These are phyloP conservation scores for Platorchestia sp. DNA, from an alignment of 1,140 invertebrate species.

Conservation along the genomic window DNA sequence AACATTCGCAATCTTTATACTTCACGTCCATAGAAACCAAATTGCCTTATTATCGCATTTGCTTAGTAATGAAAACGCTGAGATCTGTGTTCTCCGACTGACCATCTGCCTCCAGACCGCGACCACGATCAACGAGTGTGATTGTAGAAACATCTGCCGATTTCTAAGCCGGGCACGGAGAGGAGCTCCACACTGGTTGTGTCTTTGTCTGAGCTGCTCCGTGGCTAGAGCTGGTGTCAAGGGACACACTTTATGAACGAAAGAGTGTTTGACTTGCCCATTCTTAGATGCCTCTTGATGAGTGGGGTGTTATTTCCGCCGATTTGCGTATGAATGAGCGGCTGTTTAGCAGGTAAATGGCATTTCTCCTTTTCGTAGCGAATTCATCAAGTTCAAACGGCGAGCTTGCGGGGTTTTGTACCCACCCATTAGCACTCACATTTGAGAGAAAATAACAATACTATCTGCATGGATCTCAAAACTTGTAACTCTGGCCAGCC, in stretches of 20 bases:
- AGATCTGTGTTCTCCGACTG: background rate
- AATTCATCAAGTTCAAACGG: background rate
- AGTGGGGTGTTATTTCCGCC: background rate
- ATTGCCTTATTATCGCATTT: background rate
- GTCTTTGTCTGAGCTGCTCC: background rate
- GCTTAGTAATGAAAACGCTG: background rate
- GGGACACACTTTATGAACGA: background rate
- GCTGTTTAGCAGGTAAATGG: background rate
- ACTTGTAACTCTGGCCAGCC: too few relatives aligned
- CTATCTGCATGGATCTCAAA: too few relatives aligned
- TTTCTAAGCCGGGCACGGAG: background rate
- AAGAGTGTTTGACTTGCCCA: background rate
- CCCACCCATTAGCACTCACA: background rate
- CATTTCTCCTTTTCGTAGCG: background rate
- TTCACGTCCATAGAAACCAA: background rate
- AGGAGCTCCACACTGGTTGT: background rate
- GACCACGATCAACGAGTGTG: background rate
- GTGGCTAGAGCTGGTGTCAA: background rate
- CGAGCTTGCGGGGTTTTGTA: background rate
- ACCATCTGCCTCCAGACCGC: background rate
- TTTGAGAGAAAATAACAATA: background rate
- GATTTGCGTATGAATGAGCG: background rate
- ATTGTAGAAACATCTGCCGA: background rate
- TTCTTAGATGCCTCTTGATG: background rate
- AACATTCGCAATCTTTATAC: background rate